Evolutionary conservation across 2,113 vertebrate genomes (phyloP).

Genomic region (Prolemur simus): DNA sequence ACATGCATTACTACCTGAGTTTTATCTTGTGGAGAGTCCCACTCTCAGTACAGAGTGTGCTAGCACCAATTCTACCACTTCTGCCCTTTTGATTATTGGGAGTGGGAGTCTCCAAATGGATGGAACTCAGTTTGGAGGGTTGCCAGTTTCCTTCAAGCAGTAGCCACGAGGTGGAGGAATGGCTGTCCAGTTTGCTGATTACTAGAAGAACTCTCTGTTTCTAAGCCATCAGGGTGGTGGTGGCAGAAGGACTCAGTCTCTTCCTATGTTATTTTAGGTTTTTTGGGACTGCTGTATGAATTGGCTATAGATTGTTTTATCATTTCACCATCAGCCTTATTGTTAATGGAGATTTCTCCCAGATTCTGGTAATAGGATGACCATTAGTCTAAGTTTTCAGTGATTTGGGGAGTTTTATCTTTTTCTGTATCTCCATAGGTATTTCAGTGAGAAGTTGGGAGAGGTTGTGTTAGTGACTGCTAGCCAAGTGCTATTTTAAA

Average conservation of each 20-base stretch:
- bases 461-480: neutral
- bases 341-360: slow-evolving; percentile 28
- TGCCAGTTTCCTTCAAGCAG: neutral
- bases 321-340: neutral
- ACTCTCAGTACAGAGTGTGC: neutral
- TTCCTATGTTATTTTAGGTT: neutral
- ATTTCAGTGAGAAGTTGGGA: neutral
- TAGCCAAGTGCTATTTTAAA: slow-evolving; percentile 11
- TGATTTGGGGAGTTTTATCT: slow-evolving; percentile 29
- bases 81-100: neutral
- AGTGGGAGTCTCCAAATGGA: neutral
- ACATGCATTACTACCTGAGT: neutral
- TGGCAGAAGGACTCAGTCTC: neutral
- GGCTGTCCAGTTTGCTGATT: neutral
- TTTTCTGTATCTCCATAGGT: slow-evolving; percentile 28
- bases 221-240: neutral
- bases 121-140: neutral
- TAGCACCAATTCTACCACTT: neutral
- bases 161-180: neutral
- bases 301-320: neutral
- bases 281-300: neutral
- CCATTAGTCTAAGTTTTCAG: slow-evolving; percentile 22
- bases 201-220: neutral
- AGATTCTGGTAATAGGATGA: neutral
- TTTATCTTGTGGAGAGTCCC: slow-evolving; percentile 5